Evolutionary conservation across 2,888 invertebrate genomes (phyloP), one percentile per base, ranked within the genome.

Genomic region (Pediacus dermestoides): DNA sequence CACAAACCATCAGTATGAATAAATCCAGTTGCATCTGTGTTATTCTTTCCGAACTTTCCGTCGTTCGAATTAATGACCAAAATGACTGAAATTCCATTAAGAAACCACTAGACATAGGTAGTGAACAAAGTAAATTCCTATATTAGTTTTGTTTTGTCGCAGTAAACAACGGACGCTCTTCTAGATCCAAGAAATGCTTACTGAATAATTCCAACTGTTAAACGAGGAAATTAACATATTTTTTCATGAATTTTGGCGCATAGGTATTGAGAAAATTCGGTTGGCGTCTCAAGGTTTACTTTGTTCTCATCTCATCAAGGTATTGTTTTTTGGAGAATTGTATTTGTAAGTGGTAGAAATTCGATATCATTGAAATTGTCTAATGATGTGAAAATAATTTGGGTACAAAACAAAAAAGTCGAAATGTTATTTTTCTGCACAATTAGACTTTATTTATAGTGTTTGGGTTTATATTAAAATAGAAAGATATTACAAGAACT

Each of bases 171-270:
- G n/a, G n/a, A n/a, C n/a, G n/a, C 37, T 22, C 34, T 27, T 28
- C 27, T 16, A 38, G 42, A 50, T 48, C 43, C 39, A 41, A 42
- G 46, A 42, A 50, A 49, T 46, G 51, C 43, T 45, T 48, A 41
- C 51, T 55, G 58, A 54, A 57, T 55, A 47, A 57, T 57, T 56
- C 53, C 41, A 40, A 48, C 48, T 46, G 49, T 50, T 51, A 53
- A 52, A 53, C 46, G 39, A 34, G 35, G 31, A 41, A 45, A 58
- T 60, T 60, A 60, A 52, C 60, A 60, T 60, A 60, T 57, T 57
- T 58, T 55, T 54, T 52, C 40, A 42, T 40, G 47, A 51, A 52
- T 54, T 51, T 18, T 18, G 14, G 33, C 51, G 47, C 48, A 31
- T 46, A 55, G 49, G 52, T 54, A 56, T 50, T 39, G 48, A 43